phyloP scores from a whole-genome alignment of 2,797 vertebrate species.

The Scarus forsteni region DNA sequence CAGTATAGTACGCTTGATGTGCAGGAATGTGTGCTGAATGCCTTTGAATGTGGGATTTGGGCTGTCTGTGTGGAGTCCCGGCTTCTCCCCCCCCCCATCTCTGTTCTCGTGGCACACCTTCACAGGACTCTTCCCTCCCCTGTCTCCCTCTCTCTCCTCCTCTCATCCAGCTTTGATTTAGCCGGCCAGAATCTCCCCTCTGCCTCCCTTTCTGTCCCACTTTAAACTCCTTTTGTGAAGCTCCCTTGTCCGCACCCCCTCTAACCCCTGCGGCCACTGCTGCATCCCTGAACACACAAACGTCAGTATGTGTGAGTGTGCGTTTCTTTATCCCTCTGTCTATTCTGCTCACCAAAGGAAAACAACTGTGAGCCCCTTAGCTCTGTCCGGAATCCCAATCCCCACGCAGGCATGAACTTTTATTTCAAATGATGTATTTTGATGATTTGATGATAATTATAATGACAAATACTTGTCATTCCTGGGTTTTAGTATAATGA shows the following conservation, averaged over 20 bases:
- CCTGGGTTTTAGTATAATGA: too few relatives aligned
- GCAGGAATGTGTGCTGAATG: conserved; percentile 78
- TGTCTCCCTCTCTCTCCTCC: conserved; percentile 39
- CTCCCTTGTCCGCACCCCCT: conserved; percentile 50
- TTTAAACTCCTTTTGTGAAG: conserved; percentile 78
- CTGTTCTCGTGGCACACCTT: conserved; percentile 78
- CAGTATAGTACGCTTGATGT: conserved; percentile 60
- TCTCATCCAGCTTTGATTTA: conserved; percentile 77
- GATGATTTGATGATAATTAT: too few relatives aligned
- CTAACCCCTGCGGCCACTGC: conserved; percentile 61
- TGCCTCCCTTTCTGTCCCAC: conserved; percentile 66
- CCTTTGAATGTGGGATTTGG: conserved; percentile 74
- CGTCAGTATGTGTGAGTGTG: conserved; percentile 9
- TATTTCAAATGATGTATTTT: too few relatives aligned
- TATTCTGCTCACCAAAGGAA: conserved; percentile 36
- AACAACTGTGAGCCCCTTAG: conserved; percentile 47
- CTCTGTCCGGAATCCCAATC: conserved; percentile 28
- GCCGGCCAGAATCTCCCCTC: conserved; percentile 64
- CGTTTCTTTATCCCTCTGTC: conserved; percentile 3
- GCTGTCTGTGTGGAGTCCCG: conserved; percentile 43
- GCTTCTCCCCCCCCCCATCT: conserved; percentile 34
- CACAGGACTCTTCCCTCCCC: conserved; percentile 62
- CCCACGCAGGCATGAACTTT: too few relatives aligned
- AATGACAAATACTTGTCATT: too few relatives aligned
- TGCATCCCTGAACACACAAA: conserved; percentile 38